Percentiles rank a stretch among this genome's conserved stretches.
Conservation (phyloP, 2,797 vertebrate genomes). For the Labeo calbasu region DNA sequence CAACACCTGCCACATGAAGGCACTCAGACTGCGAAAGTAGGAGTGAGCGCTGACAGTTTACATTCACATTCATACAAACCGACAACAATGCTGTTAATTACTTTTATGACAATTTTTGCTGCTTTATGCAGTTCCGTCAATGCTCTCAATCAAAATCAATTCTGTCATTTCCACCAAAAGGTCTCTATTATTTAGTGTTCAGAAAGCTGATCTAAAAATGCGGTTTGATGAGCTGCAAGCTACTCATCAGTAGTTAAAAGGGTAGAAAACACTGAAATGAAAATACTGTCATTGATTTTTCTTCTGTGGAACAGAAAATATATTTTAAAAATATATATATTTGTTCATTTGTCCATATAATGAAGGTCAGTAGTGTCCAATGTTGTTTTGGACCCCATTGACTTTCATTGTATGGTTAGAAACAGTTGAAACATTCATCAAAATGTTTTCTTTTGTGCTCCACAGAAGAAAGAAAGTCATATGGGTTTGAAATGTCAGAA, state of each 20-base stretch:
- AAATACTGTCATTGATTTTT: background rate
- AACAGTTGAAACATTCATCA: background rate
- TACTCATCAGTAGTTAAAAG: background rate
- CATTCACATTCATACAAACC: constrained; percentile 44
- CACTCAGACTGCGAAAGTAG: constrained; percentile 37
- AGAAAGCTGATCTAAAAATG: background rate
- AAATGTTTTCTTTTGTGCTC: background rate
- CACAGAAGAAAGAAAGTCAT: background rate
- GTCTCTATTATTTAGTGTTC: constrained; percentile 25
- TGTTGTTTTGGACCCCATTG: background rate
- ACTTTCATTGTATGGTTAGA: background rate
- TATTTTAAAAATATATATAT: no score
- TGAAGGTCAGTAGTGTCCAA: background rate
- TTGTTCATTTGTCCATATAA: background rate
- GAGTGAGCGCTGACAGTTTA: constrained; percentile 42
- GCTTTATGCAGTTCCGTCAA: constrained; percentile 26
- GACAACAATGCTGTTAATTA: constrained; percentile 42
- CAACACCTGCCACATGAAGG: constrained; percentile 50
- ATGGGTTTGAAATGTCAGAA: background rate
- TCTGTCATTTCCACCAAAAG: constrained; percentile 8
- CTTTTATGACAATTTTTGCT: constrained; percentile 33
- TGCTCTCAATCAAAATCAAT: constrained; percentile 40
- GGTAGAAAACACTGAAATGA: background rate
- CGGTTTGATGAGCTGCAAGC: background rate
- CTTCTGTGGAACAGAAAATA: background rate